Evolutionary conservation across 1,140 invertebrate genomes (phyloP), one percentile per base, ranked within the genome.

Genomic region (Meteorus sp.): DNA sequence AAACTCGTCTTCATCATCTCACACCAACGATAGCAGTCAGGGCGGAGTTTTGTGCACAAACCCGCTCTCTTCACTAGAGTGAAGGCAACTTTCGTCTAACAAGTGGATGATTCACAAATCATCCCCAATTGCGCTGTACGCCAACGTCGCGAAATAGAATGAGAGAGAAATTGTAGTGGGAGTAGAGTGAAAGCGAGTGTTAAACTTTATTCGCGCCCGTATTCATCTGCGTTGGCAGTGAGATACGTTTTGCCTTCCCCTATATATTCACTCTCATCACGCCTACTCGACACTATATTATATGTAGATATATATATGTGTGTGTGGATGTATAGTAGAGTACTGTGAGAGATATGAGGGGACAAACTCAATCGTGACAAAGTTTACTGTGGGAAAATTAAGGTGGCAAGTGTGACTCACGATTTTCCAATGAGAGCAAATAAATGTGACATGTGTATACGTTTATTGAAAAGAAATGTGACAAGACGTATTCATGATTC

Each of bases 31-130:
- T 19, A 3, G 15, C 31, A 35, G 13, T n/a, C 11, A 23, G 23
- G 51, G 51, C 11, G 37, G 20, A 31, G 22, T 44, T 17, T 44
- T 17, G 7, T 15, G n/a, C n/a, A n/a, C n/a, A 13, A 15, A 20
- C 31, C 23, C 43, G 27, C 9, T 19, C 41, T 22, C 44, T 8
- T 35, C 19, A 27, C 9, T 19, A 35, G 56, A 56, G 56, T 55
- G 51, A 13, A 39, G 50, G 62, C 23, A 73, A 72, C 67, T 70
- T 72, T 67, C 58, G 67, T 62, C 61, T 73, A 72, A 73, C 71
- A 72, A 72, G 68, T 72, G 70, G 70, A 72, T 73, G 71, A 73
- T 71, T 73, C 69, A 72, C 67, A 68, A 72, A 73, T 72, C 71
- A 70, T 71, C 61, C 62, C 69, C 67, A 65, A 70, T 69, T 72